Percentiles rank a stretch among this genome's conserved stretches.
Evolutionary conservation across 2,888 invertebrate species (phyloP).

Genomic region (Eupelmus urozonus): DNA sequence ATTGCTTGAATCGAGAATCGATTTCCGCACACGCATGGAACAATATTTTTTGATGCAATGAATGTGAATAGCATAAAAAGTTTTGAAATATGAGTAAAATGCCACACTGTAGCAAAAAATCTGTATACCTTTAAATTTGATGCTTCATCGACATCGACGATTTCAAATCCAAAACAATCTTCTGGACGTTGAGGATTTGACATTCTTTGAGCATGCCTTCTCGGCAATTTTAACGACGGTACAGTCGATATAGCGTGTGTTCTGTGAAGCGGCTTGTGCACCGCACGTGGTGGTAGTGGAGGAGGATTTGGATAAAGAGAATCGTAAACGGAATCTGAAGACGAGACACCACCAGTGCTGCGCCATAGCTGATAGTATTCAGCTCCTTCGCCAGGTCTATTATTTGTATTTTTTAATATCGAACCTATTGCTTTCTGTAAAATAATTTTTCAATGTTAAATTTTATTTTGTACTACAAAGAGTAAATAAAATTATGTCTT

Average conservation of each 20-base stretch:
- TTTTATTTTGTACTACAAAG: too few species aligned
- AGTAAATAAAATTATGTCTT: not conserved
- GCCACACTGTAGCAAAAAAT: too few species aligned
- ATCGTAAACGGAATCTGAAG: constrained; percentile 69
- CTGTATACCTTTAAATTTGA: constrained; percentile 70
- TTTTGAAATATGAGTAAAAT: constrained; percentile 6
- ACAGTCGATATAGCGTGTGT: constrained; percentile 80
- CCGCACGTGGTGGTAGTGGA: constrained; percentile 84
- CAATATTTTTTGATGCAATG: too few species aligned
- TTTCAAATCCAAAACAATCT: constrained; percentile 90
- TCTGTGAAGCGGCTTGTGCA: constrained; percentile 88
- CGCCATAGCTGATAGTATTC: constrained; percentile 76
- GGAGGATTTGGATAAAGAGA: constrained; percentile 75
- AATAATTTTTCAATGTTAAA: not conserved
- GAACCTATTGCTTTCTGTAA: constrained; percentile 44
- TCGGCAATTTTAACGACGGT: constrained; percentile 82
- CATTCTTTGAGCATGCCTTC: constrained; percentile 84
- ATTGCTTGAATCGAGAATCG: too few species aligned
- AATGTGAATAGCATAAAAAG: not conserved
- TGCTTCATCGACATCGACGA: constrained; percentile 88
- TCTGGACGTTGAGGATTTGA: constrained; percentile 82
- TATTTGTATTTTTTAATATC: too few species aligned
- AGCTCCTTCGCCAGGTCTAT: constrained; percentile 69
- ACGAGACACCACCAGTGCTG: constrained; percentile 72
- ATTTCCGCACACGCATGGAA: too few species aligned